Conservation (phyloP, 2,888 invertebrate species). For the Cantharis flavilabris region DNA sequence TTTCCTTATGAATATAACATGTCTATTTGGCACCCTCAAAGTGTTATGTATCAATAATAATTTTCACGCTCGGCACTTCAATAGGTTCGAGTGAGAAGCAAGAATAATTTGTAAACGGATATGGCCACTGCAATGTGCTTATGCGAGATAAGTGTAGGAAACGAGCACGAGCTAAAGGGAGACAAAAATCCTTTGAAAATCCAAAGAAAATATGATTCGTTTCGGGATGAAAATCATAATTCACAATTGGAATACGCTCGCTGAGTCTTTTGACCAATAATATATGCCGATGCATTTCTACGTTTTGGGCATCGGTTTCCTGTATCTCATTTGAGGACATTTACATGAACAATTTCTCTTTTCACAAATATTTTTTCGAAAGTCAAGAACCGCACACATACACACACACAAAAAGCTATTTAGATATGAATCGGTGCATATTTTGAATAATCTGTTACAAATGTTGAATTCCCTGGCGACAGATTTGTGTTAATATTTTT, state of each 20-base stretch:
- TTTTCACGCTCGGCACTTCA: conserved; percentile 53
- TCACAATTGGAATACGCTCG: conserved; percentile 55
- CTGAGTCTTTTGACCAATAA: conserved; percentile 57
- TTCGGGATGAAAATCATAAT: conserved; percentile 55
- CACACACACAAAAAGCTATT: conserved; percentile 8
- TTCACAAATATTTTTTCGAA: background rate
- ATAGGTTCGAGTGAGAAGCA: conserved; percentile 48
- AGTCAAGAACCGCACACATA: background rate
- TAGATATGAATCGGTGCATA: conserved; percentile 13
- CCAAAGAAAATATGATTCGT: conserved; percentile 57
- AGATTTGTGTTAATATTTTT: conserved; percentile 52
- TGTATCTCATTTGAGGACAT: conserved; percentile 32
- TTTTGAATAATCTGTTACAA: conserved; percentile 44
- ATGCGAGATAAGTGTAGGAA: conserved; percentile 39
- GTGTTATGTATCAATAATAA: conserved; percentile 56
- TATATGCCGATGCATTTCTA: conserved; percentile 50
- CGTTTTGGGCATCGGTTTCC: conserved; percentile 38
- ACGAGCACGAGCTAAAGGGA: conserved; percentile 31
- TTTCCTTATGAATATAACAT: conserved; percentile 57
- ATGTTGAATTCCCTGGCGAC: conserved; percentile 48
- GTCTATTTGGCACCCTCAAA: conserved; percentile 58
- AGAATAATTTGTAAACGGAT: conserved; percentile 49
- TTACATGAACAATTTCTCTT: conserved; percentile 27
- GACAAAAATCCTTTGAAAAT: conserved; percentile 51
- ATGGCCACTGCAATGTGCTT: conserved; percentile 46